Percentiles rank a stretch among this genome's conserved stretches.
These are phyloP conservation scores for Desoria tigrina DNA, from an alignment of 2,888 invertebrate species.

Conservation along the genomic window DNA sequence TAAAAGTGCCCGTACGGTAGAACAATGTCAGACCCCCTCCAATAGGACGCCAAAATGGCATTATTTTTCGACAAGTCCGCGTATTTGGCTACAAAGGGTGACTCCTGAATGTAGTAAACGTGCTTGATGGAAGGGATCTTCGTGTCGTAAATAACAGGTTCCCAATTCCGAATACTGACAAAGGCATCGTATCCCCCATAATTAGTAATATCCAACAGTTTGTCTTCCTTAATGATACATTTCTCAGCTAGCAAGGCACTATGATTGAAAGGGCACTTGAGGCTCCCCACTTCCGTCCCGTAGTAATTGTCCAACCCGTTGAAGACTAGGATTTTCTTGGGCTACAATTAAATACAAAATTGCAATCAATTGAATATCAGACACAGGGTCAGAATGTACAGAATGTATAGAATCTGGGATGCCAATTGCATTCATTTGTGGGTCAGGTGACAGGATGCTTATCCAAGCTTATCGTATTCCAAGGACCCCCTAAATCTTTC, in stretches of 20 bases:
- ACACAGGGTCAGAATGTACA: background rate
- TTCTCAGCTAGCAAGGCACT: slow-evolving; percentile 8
- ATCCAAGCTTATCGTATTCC: background rate
- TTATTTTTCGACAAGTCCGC: slow-evolving; percentile 28
- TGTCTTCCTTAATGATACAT: slow-evolving; percentile 21
- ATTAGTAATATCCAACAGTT: slow-evolving; percentile 11
- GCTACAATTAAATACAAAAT: slow-evolving; percentile 16
- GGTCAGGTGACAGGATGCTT: too few species aligned
- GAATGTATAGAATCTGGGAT: background rate
- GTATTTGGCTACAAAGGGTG: slow-evolving; percentile 21
- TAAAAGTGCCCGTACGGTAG: slow-evolving; percentile 23
- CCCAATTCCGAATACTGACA: slow-evolving; percentile 28
- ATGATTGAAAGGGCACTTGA: slow-evolving; percentile 23
- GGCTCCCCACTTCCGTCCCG: slow-evolving; percentile 16
- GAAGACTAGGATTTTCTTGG: slow-evolving; percentile 31
- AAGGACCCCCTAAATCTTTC: too few species aligned
- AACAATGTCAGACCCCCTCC: slow-evolving; percentile 20
- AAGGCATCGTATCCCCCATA: slow-evolving; percentile 20
- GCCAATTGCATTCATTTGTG: background rate
- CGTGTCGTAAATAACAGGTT: slow-evolving; percentile 18
- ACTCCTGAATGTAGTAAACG: slow-evolving; percentile 29
- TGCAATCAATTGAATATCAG: background rate
- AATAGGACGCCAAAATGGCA: slow-evolving; percentile 28
- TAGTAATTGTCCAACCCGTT: slow-evolving; percentile 22
- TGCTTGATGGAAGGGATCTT: slow-evolving; percentile 13